phyloP scores from a whole-genome alignment of 2,888 invertebrate species.

The Schrankia costaestrigalis region DNA sequence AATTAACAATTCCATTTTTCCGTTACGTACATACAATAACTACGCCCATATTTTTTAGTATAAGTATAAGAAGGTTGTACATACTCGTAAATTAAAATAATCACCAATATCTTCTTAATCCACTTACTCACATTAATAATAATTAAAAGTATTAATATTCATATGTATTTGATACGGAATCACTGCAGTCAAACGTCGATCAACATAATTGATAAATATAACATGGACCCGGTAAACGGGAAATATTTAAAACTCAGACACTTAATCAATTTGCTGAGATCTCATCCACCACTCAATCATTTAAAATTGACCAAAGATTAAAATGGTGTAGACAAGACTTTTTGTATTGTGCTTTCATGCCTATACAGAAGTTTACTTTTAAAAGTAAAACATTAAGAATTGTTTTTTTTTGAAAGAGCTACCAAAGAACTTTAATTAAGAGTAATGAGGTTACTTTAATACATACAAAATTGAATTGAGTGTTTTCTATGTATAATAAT shows the following conservation, averaged over 20 bases:
- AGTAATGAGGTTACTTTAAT: no score
- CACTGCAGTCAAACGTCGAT: slow-evolving; percentile 58
- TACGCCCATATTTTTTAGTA: no score
- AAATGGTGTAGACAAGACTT: slow-evolving; percentile 14
- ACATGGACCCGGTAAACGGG: slow-evolving; percentile 48
- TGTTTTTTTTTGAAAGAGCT: no score
- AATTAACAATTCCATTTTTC: no score
- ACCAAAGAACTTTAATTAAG: no score
- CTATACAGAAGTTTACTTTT: slow-evolving; percentile 2
- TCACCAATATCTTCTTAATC: slow-evolving; percentile 17
- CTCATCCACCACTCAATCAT: slow-evolving; percentile 65
- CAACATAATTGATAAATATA: slow-evolving; percentile 74
- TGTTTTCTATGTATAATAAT: no score
- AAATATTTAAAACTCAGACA: slow-evolving; percentile 65
- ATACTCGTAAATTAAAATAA: slow-evolving; percentile 15
- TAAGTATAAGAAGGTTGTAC: no score
- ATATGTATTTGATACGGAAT: slow-evolving; percentile 44
- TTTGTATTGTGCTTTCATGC: slow-evolving; percentile 5
- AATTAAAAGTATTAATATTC: slow-evolving; percentile 39
- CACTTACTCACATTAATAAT: slow-evolving; percentile 13
- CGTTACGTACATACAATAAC: no score
- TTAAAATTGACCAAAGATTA: slow-evolving; percentile 24
- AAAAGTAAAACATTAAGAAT: no score
- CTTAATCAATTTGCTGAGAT: slow-evolving; percentile 73
- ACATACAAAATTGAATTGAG: no score